Conservation (phyloP, 2,888 invertebrate species). For the Sinelater perroti region DNA sequence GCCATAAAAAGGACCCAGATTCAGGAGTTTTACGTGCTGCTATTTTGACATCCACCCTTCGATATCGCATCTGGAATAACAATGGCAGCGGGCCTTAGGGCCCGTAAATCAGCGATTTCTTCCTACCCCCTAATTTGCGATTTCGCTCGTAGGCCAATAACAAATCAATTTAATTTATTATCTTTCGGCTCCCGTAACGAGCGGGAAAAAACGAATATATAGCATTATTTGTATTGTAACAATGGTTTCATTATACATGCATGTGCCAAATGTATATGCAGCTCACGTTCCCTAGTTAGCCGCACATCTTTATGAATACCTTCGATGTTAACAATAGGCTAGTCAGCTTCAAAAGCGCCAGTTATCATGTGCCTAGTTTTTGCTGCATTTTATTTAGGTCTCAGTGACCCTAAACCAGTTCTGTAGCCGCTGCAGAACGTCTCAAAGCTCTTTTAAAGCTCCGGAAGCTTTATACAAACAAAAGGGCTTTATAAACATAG, state of each 20-base stretch:
- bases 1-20: slow-evolving; percentile 23
- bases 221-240: slow-evolving; percentile 58
- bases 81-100: not conserved
- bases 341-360: slow-evolving; percentile 54
- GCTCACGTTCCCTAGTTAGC: slow-evolving; percentile 57
- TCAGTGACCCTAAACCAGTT: slow-evolving; percentile 42
- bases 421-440: not conserved
- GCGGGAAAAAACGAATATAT: slow-evolving; percentile 48
- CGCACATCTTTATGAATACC: slow-evolving; percentile 56
- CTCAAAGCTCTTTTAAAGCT: not conserved
- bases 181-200: slow-evolving; percentile 5
- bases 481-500: no score
- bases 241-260: slow-evolving; percentile 57
- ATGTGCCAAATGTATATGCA: slow-evolving; percentile 53
- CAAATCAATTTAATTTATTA: slow-evolving; percentile 11
- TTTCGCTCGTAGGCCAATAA: not conserved
- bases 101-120: not conserved
- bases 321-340: slow-evolving; percentile 56
- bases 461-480: not conserved
- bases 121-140: not conserved
- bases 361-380: slow-evolving; percentile 53
- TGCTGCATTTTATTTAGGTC: slow-evolving; percentile 46
- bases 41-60: slow-evolving; percentile 20
- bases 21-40: slow-evolving; percentile 32
- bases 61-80: slow-evolving; percentile 7